These are phyloP conservation scores for Argyra leucocephala DNA, from an alignment of 2,888 invertebrate species.

Conservation along the genomic window DNA sequence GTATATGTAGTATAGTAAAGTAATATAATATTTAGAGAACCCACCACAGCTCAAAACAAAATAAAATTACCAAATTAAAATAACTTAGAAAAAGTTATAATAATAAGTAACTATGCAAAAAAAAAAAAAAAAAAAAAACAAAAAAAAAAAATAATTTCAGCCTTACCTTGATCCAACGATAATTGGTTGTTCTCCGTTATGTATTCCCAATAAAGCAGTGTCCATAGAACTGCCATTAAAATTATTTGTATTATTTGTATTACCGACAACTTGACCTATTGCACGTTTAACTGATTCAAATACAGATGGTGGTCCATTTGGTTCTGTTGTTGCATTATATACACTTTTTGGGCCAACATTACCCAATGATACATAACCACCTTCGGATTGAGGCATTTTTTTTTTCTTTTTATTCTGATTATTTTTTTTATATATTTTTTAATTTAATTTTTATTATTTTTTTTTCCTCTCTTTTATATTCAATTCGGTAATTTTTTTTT, in stretches of 20 bases:
- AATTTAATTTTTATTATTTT: neutral
- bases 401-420: slow-evolving; percentile 10
- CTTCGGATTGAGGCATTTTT: slow-evolving; percentile 42
- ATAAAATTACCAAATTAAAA: slow-evolving; percentile 8
- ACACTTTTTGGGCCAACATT: slow-evolving; percentile 36
- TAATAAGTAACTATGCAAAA: neutral
- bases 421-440: slow-evolving; percentile 9
- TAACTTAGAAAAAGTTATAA: no score
- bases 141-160: slow-evolving; percentile 7
- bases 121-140: neutral
- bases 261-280: slow-evolving; percentile 42
- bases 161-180: slow-evolving; percentile 43
- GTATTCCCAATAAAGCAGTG: slow-evolving; percentile 35
- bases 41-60: neutral
- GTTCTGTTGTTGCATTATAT: slow-evolving; percentile 44
- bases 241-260: slow-evolving; percentile 23
- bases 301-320: slow-evolving; percentile 40
- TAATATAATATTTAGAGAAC: no score
- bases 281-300: slow-evolving; percentile 42
- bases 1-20: no score
- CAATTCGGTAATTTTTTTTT: no score
- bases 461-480: neutral
- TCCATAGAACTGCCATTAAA: slow-evolving; percentile 24
- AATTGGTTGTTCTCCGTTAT: slow-evolving; percentile 36
- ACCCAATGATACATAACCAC: slow-evolving; percentile 42